Percentiles rank a stretch among this genome's conserved stretches.
Evolutionary conservation across 2,888 invertebrate genomes (phyloP).

Genomic region (Melanchra persicariae): DNA sequence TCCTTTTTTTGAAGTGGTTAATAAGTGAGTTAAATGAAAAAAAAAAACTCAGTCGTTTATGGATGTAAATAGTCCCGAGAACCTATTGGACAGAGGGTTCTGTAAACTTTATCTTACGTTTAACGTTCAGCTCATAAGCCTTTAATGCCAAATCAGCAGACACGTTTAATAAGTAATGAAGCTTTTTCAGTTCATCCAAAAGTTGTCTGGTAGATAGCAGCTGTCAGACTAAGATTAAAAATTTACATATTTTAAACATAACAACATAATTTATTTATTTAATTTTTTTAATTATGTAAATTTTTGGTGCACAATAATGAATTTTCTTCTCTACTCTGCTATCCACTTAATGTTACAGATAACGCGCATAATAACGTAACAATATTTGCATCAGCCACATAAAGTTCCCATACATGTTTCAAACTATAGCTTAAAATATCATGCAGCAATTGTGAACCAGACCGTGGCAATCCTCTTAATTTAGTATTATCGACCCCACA

Average conservation of each 20-base stretch:
- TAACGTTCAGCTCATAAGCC: neutral
- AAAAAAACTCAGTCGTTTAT: neutral
- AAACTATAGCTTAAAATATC: neutral
- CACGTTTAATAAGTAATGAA: neutral
- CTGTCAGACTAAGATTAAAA: too few species aligned
- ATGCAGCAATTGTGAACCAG: neutral
- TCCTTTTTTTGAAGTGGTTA: too few species aligned
- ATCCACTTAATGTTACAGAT: too few species aligned
- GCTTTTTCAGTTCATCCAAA: neutral
- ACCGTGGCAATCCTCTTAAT: neutral
- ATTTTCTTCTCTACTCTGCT: too few species aligned
- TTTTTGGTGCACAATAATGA: too few species aligned
- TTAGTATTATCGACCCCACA: neutral
- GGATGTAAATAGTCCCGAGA: conserved; percentile 9
- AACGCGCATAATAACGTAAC: too few species aligned
- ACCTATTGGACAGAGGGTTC: neutral
- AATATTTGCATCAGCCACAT: neutral
- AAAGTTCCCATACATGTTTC: neutral
- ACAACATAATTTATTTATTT: too few species aligned
- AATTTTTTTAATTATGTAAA: too few species aligned
- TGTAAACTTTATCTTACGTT: neutral
- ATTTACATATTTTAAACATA: too few species aligned
- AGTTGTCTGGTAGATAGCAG: too few species aligned
- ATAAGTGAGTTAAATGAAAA: conserved; percentile 15
- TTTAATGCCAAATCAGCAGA: neutral